phyloP scores from a whole-genome alignment of 2,797 vertebrate genomes.

The Spinus olivaceus region DNA sequence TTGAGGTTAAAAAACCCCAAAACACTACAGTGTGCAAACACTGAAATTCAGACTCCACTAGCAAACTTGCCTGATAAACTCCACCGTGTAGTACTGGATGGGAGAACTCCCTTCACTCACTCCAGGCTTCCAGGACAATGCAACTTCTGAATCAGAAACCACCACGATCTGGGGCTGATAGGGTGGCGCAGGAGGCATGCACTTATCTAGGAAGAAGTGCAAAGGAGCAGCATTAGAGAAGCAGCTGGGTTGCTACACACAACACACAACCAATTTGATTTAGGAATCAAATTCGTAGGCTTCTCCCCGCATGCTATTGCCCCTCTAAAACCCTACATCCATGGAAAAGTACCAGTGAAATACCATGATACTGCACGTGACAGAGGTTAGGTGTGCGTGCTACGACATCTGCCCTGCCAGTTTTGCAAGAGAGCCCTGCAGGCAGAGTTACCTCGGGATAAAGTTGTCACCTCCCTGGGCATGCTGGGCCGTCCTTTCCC shows the following conservation, averaged over 20 bases:
- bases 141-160: constrained; percentile 91
- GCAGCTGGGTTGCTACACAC: not conserved
- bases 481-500: constrained; percentile 88
- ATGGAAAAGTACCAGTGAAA: not conserved
- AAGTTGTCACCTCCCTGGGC: constrained; percentile 84
- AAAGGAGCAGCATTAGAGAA: not conserved
- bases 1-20: not conserved
- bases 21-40: not conserved
- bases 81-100: constrained; percentile 87
- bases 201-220: constrained; percentile 79
- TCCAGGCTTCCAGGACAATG: constrained; percentile 89
- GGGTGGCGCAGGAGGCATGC: constrained; percentile 86
- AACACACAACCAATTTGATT: not conserved
- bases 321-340: not conserved
- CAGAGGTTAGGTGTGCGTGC: not conserved
- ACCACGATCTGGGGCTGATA: constrained; percentile 82
- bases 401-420: not conserved
- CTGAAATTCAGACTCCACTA: not conserved
- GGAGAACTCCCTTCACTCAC: constrained; percentile 83
- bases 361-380: rapidly evolving
- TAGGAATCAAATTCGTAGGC: not conserved
- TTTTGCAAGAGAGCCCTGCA: not conserved
- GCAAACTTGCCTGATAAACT: constrained; percentile 86
- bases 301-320: not conserved
- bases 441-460: constrained; percentile 80